phyloP scores from a whole-genome alignment of 2,797 vertebrate species.

The Pelodytes ibericus region DNA sequence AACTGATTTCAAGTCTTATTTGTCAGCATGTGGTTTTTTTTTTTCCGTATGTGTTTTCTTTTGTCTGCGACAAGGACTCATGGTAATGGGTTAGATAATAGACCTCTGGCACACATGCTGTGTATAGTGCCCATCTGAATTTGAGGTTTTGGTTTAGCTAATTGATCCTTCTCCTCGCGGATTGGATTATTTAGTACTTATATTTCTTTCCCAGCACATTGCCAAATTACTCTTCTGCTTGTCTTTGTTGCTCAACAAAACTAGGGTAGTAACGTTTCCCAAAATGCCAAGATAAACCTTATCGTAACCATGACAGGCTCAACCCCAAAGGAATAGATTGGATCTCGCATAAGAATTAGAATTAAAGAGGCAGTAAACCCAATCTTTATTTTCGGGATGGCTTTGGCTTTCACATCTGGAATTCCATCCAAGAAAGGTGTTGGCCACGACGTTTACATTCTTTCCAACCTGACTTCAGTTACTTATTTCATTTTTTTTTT shows the following conservation, averaged over 20 bases:
- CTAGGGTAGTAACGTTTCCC: too few relatives aligned
- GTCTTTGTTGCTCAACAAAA: background rate
- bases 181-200: constrained; percentile 74
- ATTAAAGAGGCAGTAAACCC: too few relatives aligned
- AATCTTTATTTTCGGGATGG: background rate
- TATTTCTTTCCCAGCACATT: constrained; percentile 61
- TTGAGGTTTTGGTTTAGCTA: constrained; percentile 74
- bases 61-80: constrained; percentile 78
- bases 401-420: background rate
- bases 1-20: constrained; percentile 87
- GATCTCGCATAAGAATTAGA: background rate
- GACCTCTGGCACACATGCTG: constrained; percentile 73
- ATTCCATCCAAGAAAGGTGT: background rate
- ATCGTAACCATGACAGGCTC: constrained; percentile 12
- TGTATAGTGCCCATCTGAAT: constrained; percentile 71
- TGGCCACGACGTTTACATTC: background rate
- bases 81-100: constrained; percentile 80
- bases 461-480: background rate
- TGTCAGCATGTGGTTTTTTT: constrained; percentile 81
- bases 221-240: background rate
- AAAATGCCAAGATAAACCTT: background rate
- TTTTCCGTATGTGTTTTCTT: constrained; percentile 80
- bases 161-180: constrained; percentile 78
- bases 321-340: background rate
- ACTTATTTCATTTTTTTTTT: background rate